Evolutionary conservation across 2,888 invertebrate genomes (phyloP).

Genomic region (Onthophagus sagittarius): DNA sequence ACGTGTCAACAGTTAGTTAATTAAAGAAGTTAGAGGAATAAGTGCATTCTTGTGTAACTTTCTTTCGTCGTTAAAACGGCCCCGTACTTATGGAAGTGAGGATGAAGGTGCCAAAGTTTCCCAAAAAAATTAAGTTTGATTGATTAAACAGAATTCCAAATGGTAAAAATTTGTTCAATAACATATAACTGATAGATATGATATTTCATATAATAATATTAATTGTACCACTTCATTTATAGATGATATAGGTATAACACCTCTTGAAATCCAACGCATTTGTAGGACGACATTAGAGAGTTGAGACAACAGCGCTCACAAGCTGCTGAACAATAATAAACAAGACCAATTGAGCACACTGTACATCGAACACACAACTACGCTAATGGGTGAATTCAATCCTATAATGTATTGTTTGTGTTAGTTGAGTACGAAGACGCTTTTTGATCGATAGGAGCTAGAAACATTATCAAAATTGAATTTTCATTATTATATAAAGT

Average conservation of each 20-base stretch:
- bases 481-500: background rate
- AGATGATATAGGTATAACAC: too few relatives aligned
- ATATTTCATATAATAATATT: too few relatives aligned
- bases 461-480: background rate
- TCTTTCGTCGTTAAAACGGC: background rate
- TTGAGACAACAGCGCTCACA: background rate
- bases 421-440: background rate
- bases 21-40: conserved; percentile 49
- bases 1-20: conserved; percentile 47
- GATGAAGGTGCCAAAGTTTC: background rate
- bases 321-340: background rate
- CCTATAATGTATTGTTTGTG: background rate
- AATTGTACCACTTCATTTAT: too few relatives aligned
- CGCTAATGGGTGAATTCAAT: background rate
- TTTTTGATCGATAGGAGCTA: background rate
- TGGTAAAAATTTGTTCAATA: background rate
- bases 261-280: background rate
- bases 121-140: background rate
- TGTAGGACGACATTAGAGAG: background rate
- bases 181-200: too few relatives aligned
- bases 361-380: background rate
- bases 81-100: background rate
- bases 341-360: background rate
- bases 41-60: conserved; percentile 48
- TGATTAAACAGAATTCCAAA: background rate